Conservation (phyloP, 2,113 vertebrate genomes). For the Probosciger aterrimus region DNA sequence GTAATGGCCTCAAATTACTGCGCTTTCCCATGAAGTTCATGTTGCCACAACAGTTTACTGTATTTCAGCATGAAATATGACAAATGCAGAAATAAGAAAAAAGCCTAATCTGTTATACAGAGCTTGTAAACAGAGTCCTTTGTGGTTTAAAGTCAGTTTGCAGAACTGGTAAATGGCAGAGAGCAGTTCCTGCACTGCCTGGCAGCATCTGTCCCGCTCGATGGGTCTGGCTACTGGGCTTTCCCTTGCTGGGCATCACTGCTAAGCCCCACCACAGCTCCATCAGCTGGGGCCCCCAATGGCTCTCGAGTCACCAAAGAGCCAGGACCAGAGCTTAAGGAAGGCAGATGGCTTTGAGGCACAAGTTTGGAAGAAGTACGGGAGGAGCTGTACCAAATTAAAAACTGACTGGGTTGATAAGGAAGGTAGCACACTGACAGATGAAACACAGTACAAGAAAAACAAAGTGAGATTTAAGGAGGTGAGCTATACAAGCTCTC, state of each 20-base stretch:
- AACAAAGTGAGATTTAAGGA: neutral
- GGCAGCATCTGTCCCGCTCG: rapidly evolving
- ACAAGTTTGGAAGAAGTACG: neutral
- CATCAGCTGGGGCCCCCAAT: neutral
- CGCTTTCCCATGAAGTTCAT: neutral
- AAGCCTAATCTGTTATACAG: neutral
- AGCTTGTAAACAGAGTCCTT: neutral
- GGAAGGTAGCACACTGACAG: neutral
- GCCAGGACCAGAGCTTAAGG: neutral
- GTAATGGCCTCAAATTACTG: neutral
- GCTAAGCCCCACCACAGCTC: no score
- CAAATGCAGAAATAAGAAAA: neutral
- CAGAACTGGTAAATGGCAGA: no score
- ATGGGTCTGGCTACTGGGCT: no score
- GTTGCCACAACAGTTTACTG: neutral
- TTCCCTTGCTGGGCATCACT: neutral
- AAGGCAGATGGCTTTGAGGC: neutral
- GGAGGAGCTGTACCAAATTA: rapidly evolving
- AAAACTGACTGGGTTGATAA: neutral
- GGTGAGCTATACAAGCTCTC: neutral
- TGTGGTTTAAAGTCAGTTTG: neutral
- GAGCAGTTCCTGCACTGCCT: no score
- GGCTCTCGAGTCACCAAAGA: rapidly evolving
- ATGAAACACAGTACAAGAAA: neutral
- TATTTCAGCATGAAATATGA: neutral